Base-by-base conservation (phyloP, 2,888 invertebrate genomes). In the Folsomia candida region DNA sequence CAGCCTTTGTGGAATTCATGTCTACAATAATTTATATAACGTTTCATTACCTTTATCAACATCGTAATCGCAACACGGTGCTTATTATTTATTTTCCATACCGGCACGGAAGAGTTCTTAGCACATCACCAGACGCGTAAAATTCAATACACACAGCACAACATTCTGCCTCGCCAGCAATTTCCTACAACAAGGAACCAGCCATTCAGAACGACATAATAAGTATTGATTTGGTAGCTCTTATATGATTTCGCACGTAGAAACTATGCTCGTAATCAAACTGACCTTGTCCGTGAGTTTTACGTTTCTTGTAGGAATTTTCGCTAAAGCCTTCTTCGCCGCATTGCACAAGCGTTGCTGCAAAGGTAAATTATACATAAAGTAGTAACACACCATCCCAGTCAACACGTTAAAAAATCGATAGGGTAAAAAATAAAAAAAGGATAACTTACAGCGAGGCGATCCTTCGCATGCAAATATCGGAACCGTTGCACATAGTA, bases 71-170 rank as follows among this genome's bases (percentile, higher is more conserved):
- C 25, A 47, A 20, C 25, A 11, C 20, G 27, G 2, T n/a, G 29
- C 37, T 6, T 27, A 47, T 62, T 18, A 57, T 37, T 4, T 14
- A 62, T 14, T 14, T 25, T 47, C 59, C 88, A 88, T 83, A 94
- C 94, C 90, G 91, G 90, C 96, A 96, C 73, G 95, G 95, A 81
- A 97, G 87, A 82, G 92, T 91, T 83, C 96, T 85, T 72, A 96
- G 88, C 58, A 92, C 89, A 84, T 96, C 96, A 11, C 91, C 89
- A 68, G 90, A 87, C 85, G 91, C 92, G 84, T 95, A 97, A 3
- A 91, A 90, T 84, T 97, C 96, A 83, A 97, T 94, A 84, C 96
- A 97, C 78, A 97, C 91, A 75, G 96, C 95, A 85, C 96, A 97
- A 82, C 93, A 93, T 83, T 96, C 95, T 79, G 90, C 90, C 80